Conservation (phyloP, 2,113 vertebrate genomes). For the Urocynchramus pylzowi region DNA sequence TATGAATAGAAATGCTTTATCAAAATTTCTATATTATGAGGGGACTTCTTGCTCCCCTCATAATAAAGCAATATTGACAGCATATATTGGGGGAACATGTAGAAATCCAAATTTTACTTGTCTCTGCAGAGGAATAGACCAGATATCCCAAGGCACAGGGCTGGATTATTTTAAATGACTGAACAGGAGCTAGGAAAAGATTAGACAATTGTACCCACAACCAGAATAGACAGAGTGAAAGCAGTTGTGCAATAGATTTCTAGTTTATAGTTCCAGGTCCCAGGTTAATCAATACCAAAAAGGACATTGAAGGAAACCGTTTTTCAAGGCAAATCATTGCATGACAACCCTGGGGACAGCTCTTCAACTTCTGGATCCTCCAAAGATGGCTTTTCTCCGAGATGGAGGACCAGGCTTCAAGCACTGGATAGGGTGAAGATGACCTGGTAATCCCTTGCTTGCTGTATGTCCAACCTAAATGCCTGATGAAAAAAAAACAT, state of each 20-base stretch:
- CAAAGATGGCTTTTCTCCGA: background rate
- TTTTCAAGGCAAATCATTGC: background rate
- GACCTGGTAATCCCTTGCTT: background rate
- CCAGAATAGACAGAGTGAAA: background rate
- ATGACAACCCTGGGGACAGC: background rate
- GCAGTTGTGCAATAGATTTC: background rate
- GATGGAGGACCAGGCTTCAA: background rate
- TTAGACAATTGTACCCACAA: background rate
- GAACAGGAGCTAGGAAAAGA: background rate
- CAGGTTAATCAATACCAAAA: background rate
- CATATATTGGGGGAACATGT: background rate
- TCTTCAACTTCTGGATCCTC: background rate
- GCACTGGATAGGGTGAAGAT: fast-evolving
- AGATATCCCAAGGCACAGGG: background rate
- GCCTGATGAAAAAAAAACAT: background rate
- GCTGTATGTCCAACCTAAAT: background rate
- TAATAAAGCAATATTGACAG: background rate
- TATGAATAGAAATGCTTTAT: background rate
- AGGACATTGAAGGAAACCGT: fast-evolving
- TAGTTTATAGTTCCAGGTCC: background rate
- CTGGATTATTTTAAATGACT: background rate
- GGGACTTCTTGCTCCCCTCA: background rate
- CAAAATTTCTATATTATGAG: background rate
- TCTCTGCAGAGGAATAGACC: background rate
- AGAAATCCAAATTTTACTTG: background rate